These are phyloP conservation scores for Uloborus diversus DNA, from an alignment of 1,140 invertebrate genomes.

Conservation along the genomic window DNA sequence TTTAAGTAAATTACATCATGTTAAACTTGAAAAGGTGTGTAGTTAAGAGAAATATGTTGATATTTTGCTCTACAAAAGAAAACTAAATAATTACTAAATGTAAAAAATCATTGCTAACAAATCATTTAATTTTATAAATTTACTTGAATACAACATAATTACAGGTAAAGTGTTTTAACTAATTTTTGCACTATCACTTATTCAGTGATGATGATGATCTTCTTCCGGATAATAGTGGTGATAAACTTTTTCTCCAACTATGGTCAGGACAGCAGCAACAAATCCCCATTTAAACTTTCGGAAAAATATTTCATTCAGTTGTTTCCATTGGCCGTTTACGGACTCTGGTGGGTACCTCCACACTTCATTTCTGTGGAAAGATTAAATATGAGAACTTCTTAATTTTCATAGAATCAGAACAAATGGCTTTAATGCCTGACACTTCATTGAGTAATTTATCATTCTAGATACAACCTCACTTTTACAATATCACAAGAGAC, in stretches of 20 bases:
- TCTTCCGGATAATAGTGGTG: constrained; percentile 45
- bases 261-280: constrained; percentile 72
- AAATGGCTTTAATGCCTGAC: neutral
- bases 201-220: constrained; percentile 22
- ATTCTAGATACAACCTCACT: no score
- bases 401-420: neutral
- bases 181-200: neutral
- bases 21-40: neutral
- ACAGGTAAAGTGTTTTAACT: neutral
- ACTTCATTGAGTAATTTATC: no score
- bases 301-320: constrained; percentile 66
- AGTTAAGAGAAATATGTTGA: neutral
- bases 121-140: neutral
- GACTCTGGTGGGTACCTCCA: constrained; percentile 74
- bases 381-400: no score
- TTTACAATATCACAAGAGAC: no score
- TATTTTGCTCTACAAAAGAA: neutral
- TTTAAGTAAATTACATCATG: neutral
- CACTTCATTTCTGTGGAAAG: constrained; percentile 76
- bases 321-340: constrained; percentile 62
- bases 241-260: constrained; percentile 68
- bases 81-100: neutral
- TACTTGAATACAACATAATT: neutral
- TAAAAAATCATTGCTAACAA: neutral
- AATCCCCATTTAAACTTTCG: constrained; percentile 74